Evolutionary conservation across 35 echinoderm and acorn worm species (phyloP), one percentile per base, ranked within the genome.

Genomic region (Lytechinus variegatus): DNA sequence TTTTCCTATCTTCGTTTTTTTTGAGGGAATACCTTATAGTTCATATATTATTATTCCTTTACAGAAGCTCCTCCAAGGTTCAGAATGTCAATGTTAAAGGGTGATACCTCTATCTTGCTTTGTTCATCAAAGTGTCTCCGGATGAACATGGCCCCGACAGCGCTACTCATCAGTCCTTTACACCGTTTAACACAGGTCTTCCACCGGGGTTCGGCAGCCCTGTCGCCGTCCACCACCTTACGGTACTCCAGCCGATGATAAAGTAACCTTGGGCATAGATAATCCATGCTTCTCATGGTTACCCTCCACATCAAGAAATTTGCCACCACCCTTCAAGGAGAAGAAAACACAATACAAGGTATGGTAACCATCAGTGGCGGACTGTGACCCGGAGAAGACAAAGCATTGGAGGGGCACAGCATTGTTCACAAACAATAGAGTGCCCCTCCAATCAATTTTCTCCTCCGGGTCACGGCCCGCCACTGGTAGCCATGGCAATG

Each of bases 121-220:
- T 94, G 52, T 58, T 97, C 96, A 86, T 95, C 95, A 57, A 98
- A 98, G 94, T 98, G 96, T 56, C 90, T 54, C 27, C 94, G 89
- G 27, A 98, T 89, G 94, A 98, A 98, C 56, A 98, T 95, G 93
- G 87, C 54, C 21, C 97, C 97, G 92, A 97, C 53, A 0, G 97
- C 93, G 8, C 55, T 54, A 5, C 57, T 53, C 51, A 97, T 53
- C 12, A 94, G 53, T 4, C 21, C 27, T 79, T 96, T 98, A 29
- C 93, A 92, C 9, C 91, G 86, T 55, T 61, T 52, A 13, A 92
- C 94, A 55, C 97, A 97, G 52, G 29, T 86, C 52, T 94, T 92
- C 97, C 97, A 97, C 27, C 97, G 95, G 52, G 96, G 79, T 28
- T 96, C 87, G 13, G 95, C 97, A 12, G 60, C 53, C 33, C 53